Base-by-base conservation (phyloP, 2,888 invertebrate species). In the Leptinotarsa juncta region DNA sequence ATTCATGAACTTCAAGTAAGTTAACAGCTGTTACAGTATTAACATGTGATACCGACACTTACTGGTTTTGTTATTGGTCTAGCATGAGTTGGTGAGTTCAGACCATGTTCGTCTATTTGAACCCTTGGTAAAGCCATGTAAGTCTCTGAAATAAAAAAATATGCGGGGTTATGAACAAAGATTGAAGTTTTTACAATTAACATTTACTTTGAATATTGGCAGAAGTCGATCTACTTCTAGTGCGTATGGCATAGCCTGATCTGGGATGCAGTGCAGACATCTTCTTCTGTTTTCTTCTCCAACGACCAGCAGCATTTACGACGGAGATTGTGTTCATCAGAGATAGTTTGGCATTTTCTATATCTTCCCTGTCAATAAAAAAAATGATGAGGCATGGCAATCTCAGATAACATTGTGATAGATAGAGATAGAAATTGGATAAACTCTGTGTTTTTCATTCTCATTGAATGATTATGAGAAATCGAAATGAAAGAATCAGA, bases 301-400 rank as follows among this genome's bases (percentile, higher is more conserved):
- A 88, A 75, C 85, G 83, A 7, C 86, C 86, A 0, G 87, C 87
- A 4, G 87, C 87, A 75, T 85, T 86, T 32, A 88, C 79, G 4
- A 87, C 85, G 0, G 86, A 82, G 26, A 85, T 72, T 1, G 83
- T 82, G 57, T 78, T 83, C 57, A 81, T 80, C 42, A 84, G 67
- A 26, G 82, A 72, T 10, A 78, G 20, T 67, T 77, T 79, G 4
- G 66, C 66, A 49, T 76, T 77, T 53, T 79, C 79, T 49, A 71
- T 20, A 70, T 78, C 77, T 70, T 79, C 76, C 57, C 82, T 80
- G 65, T 65, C 75, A 74, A 10, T 62, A 53, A 65, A 70, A 66
- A 53, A 55, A 62, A 16, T n/a, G 23, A 57, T 5, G 14, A 4
- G 15, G 14, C 12, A 57, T 18, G 3, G 1, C 2, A n/a, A 53